phyloP scores from a whole-genome alignment of 2,797 vertebrate genomes.

The Myotis findleyi region DNA sequence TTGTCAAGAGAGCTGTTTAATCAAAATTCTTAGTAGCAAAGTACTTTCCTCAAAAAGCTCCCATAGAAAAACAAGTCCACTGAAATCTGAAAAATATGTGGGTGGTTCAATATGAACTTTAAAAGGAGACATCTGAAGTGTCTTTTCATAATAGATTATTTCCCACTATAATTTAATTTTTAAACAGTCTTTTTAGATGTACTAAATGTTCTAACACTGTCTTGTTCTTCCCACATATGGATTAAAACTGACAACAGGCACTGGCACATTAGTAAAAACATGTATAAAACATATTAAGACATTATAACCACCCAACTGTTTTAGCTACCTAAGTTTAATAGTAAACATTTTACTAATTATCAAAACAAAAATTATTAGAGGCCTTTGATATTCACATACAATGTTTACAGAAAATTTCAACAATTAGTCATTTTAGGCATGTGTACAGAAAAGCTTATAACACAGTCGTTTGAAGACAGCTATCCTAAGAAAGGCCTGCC shows the following conservation, averaged over 20 bases:
- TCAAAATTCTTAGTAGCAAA: slow-evolving; percentile 62
- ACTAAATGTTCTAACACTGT: slow-evolving; percentile 41
- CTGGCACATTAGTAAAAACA: slow-evolving; percentile 30
- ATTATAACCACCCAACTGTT: slow-evolving; percentile 4
- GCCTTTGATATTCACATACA: neutral
- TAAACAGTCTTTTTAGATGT: slow-evolving; percentile 56
- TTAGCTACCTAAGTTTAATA: slow-evolving; percentile 33
- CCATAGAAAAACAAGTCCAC: slow-evolving; percentile 60
- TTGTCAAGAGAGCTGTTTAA: slow-evolving; percentile 30
- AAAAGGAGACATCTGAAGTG: slow-evolving; percentile 70
- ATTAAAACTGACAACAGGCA: slow-evolving; percentile 67
- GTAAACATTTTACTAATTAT: slow-evolving; percentile 31
- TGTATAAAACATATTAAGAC: slow-evolving; percentile 24
- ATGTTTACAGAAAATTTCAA: neutral
- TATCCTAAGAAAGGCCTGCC: slow-evolving; percentile 25
- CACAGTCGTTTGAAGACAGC: neutral
- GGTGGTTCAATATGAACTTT: slow-evolving; percentile 65
- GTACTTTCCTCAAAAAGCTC: slow-evolving; percentile 60
- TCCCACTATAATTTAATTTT: slow-evolving; percentile 61
- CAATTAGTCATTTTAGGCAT: neutral
- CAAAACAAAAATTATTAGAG: slow-evolving; percentile 24
- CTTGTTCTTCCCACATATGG: slow-evolving; percentile 66
- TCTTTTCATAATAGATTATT: slow-evolving; percentile 57
- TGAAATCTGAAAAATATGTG: slow-evolving; percentile 57
- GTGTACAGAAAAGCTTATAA: neutral